Evolutionary conservation across 2,797 vertebrate genomes (phyloP).

Genomic region (Valencia hispanica): DNA sequence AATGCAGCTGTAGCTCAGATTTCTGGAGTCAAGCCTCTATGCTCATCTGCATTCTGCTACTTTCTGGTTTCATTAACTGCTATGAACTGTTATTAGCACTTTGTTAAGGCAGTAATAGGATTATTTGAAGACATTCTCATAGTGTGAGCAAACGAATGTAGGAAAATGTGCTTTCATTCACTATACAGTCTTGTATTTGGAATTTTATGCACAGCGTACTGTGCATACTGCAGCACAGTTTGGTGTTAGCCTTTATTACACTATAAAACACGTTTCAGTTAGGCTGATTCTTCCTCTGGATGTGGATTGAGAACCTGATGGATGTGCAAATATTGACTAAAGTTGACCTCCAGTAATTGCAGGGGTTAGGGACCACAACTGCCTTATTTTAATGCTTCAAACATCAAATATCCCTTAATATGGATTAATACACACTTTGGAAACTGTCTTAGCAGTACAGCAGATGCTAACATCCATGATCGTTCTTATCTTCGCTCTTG

Average conservation of each 20-base stretch:
- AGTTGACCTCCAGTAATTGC: too few species aligned
- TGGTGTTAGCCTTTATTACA: neutral
- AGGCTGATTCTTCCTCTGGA: too few species aligned
- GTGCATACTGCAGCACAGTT: neutral
- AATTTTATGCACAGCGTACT: neutral
- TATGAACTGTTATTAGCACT: neutral
- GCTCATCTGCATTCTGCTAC: neutral
- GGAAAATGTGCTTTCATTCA: neutral
- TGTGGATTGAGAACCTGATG: neutral
- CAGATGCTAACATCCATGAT: too few species aligned
- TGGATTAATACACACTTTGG: too few species aligned
- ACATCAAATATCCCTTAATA: too few species aligned
- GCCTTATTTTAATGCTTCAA: too few species aligned
- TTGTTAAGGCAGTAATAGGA: neutral
- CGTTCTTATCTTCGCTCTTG: too few species aligned
- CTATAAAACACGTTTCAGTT: neutral
- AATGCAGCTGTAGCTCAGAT: conserved; percentile 33
- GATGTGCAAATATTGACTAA: too few species aligned
- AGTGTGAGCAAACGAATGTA: neutral
- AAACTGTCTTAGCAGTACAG: too few species aligned
- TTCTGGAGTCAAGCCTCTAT: conserved; percentile 27
- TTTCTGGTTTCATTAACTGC: neutral
- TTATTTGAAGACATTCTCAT: neutral
- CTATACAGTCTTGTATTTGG: neutral
- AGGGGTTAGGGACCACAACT: too few species aligned